phyloP scores from a whole-genome alignment of 2,113 vertebrate genomes.

The Addax nasomaculatus region DNA sequence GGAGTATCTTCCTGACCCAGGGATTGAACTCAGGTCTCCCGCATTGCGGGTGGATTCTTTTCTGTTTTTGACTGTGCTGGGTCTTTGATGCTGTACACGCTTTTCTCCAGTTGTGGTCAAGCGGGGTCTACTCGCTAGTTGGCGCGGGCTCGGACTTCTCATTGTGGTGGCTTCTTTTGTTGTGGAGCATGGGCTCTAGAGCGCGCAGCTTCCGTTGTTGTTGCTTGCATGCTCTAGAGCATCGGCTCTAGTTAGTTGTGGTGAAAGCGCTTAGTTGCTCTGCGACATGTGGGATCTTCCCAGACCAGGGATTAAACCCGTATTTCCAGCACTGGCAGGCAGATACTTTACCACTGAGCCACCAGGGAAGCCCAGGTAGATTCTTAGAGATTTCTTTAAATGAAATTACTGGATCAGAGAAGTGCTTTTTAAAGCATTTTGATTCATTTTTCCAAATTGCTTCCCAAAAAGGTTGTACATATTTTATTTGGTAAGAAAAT shows the following conservation, averaged over 20 bases:
- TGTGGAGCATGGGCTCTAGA: background rate
- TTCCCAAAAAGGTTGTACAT: background rate
- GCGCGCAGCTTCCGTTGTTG: background rate
- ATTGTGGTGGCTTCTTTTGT: background rate
- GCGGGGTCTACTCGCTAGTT: background rate
- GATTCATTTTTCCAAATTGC: background rate
- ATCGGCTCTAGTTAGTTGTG: background rate
- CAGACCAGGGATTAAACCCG: background rate
- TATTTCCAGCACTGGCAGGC: background rate
- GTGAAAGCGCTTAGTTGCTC: background rate
- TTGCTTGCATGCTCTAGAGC: background rate
- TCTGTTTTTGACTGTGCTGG: background rate
- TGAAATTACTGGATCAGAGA: background rate
- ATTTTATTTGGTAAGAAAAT: conserved; percentile 1
- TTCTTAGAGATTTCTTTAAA: background rate
- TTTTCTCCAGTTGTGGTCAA: background rate
- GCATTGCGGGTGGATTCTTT: background rate
- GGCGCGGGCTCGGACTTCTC: background rate
- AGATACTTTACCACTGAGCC: background rate
- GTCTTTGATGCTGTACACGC: background rate
- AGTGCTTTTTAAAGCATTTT: conserved; percentile 34
- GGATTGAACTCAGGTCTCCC: background rate
- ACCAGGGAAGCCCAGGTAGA: background rate
- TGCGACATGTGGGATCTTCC: background rate
- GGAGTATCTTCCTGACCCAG: background rate